phyloP scores from a whole-genome alignment of 2,888 invertebrate species.

The Zaprionus bogoriensis region DNA sequence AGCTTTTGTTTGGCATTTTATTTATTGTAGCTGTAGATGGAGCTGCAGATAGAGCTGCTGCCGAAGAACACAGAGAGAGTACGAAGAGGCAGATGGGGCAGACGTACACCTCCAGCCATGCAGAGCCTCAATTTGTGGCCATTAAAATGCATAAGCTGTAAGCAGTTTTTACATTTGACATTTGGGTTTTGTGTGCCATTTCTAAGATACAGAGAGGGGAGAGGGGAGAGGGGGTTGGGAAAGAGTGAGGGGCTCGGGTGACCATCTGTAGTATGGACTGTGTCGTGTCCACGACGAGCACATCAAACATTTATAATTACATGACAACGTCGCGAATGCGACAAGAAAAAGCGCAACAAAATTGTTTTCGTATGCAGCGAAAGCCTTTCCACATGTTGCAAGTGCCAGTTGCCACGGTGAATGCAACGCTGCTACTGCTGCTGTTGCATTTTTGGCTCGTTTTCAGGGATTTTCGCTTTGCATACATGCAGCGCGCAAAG shows the following conservation, averaged over 20 bases:
- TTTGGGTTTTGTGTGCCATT: slow-evolving; percentile 46
- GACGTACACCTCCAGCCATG: slow-evolving; percentile 20
- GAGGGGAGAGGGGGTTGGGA: background rate
- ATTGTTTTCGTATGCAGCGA: slow-evolving; percentile 38
- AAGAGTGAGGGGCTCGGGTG: background rate
- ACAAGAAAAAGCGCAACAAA: slow-evolving; percentile 1
- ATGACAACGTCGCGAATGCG: slow-evolving; percentile 36
- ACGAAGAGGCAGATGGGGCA: background rate
- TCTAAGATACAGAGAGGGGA: slow-evolving; percentile 55
- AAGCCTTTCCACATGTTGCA: slow-evolving; percentile 7
- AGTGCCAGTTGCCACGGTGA: slow-evolving; percentile 4
- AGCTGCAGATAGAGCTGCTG: background rate
- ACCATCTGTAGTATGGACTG: background rate
- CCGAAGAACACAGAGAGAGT: background rate
- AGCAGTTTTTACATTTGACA: slow-evolving; percentile 56
- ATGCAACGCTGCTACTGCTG: slow-evolving; percentile 18
- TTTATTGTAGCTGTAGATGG: slow-evolving; percentile 40
- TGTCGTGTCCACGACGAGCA: background rate
- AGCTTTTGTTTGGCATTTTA: slow-evolving; percentile 53
- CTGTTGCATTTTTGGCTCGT: slow-evolving; percentile 47
- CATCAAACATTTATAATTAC: slow-evolving; percentile 81
- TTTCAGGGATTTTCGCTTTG: slow-evolving; percentile 50
- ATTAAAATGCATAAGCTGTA: slow-evolving; percentile 72
- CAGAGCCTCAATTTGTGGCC: slow-evolving; percentile 66
- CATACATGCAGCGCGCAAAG: slow-evolving; percentile 48